Conservation (phyloP, 2,888 invertebrate species). For the Physocephala rufipes region DNA sequence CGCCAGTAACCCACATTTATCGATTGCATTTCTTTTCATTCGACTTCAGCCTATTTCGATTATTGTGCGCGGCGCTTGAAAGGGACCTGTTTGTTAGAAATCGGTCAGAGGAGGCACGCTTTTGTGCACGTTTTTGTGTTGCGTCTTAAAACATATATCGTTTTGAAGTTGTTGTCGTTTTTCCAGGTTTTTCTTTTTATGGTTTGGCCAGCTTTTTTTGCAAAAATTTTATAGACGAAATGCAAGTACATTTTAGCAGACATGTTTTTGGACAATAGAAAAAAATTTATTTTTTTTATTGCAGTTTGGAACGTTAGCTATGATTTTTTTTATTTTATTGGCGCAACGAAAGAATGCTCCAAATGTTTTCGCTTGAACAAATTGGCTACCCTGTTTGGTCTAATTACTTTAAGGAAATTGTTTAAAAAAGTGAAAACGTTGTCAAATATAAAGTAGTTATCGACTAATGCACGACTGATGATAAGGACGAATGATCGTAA, state of each 20-base stretch:
- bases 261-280: too few species aligned
- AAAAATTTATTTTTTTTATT: too few species aligned
- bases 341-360: conserved; percentile 4
- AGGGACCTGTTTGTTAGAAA: neutral
- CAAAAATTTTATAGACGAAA: too few species aligned
- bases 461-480: too few species aligned
- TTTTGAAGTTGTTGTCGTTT: conserved; percentile 2
- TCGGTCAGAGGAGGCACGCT: neutral
- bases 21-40: conserved; percentile 15
- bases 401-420: conserved; percentile 11
- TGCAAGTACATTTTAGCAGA: too few species aligned
- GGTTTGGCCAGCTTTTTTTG: too few species aligned
- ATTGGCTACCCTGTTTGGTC: conserved; percentile 43
- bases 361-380: conserved; percentile 48
- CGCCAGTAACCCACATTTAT: conserved; percentile 47
- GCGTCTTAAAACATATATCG: neutral
- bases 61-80: neutral
- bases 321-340: neutral
- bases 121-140: neutral
- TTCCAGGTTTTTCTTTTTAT: neutral
- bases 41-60: neutral
- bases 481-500: too few species aligned
- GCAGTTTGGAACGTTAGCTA: neutral
- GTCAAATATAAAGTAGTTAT: neutral
- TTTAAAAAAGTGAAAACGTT: conserved; percentile 13